Percentiles rank a stretch among this genome's conserved stretches.
Evolutionary conservation across 1,140 invertebrate species (phyloP).

Genomic region (Dysdera silvatica): DNA sequence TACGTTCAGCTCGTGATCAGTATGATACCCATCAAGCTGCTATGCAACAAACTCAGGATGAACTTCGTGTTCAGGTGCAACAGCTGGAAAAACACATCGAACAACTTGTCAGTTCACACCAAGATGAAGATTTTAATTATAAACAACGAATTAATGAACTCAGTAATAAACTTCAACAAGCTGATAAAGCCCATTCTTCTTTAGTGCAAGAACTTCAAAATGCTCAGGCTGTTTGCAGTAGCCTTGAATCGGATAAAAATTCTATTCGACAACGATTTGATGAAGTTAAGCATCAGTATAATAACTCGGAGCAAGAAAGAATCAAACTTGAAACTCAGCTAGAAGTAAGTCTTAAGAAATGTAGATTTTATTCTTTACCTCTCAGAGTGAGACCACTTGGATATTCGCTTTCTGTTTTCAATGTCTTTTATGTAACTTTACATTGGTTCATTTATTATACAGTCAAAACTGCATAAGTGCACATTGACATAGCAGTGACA

Average conservation of each 20-base stretch:
- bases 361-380: too few relatives aligned
- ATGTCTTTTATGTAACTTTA: too few relatives aligned
- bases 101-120: constrained; percentile 15
- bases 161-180: constrained; percentile 26
- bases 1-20: constrained; percentile 16
- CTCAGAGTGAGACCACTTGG: too few relatives aligned
- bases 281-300: constrained; percentile 13
- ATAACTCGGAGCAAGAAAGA: constrained; percentile 10
- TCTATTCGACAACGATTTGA: constrained; percentile 13
- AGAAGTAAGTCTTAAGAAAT: too few relatives aligned
- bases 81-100: constrained; percentile 24
- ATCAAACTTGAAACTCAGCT: constrained; percentile 10
- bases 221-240: constrained; percentile 22
- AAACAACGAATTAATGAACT: constrained; percentile 24
- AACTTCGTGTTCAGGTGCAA: constrained; percentile 20
- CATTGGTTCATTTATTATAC: too few relatives aligned
- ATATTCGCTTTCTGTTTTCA: too few relatives aligned
- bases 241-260: constrained; percentile 17
- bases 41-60: constrained; percentile 22
- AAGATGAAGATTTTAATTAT: constrained; percentile 26
- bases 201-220: constrained; percentile 23
- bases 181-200: constrained; percentile 13
- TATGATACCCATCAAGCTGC: constrained; percentile 23
- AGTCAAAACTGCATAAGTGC: too few relatives aligned
- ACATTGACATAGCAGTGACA: too few relatives aligned